Percentiles rank a stretch among this genome's conserved stretches.
Evolutionary conservation across 1,140 invertebrate genomes (phyloP).

Genomic region (Vanessa tameamea): DNA sequence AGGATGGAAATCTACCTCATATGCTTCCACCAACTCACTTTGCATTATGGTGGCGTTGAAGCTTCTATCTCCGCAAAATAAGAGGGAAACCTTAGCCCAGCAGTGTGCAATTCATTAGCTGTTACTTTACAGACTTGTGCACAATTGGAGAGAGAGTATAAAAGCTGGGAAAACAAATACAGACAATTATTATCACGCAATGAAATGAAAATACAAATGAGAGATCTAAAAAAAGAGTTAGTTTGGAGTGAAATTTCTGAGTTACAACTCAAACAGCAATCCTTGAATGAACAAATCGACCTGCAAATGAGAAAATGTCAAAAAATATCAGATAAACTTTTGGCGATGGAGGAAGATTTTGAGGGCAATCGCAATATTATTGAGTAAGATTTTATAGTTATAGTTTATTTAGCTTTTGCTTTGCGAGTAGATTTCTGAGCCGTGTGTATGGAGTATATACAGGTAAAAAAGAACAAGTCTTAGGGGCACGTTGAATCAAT

Average conservation of each 20-base stretch:
- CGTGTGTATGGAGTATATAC: too few relatives aligned
- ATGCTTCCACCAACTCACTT: too few relatives aligned
- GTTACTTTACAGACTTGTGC: slow-evolving; percentile 53
- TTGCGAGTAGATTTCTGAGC: too few relatives aligned
- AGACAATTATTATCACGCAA: slow-evolving; percentile 76
- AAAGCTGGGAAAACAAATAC: slow-evolving; percentile 79
- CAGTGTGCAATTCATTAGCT: too few relatives aligned
- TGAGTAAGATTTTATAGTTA: background rate
- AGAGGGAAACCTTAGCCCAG: too few relatives aligned
- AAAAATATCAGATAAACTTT: background rate
- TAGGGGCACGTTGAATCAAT: too few relatives aligned
- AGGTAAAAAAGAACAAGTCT: too few relatives aligned
- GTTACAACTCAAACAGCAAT: background rate
- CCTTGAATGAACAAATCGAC: background rate
- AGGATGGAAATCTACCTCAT: too few relatives aligned
- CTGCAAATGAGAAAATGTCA: background rate
- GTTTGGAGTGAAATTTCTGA: background rate
- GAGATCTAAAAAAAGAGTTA: slow-evolving; percentile 78
- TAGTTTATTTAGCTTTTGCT: background rate
- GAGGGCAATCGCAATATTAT: background rate
- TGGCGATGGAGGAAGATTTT: background rate
- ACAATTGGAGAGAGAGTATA: slow-evolving; percentile 78
- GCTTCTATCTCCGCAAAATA: too few relatives aligned
- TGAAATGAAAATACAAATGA: slow-evolving; percentile 74
- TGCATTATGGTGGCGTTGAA: too few relatives aligned